Percentiles rank a stretch among this genome's conserved stretches.
These are phyloP conservation scores for Eumaeus atala DNA, from an alignment of 1,140 invertebrate species.

Conservation along the genomic window DNA sequence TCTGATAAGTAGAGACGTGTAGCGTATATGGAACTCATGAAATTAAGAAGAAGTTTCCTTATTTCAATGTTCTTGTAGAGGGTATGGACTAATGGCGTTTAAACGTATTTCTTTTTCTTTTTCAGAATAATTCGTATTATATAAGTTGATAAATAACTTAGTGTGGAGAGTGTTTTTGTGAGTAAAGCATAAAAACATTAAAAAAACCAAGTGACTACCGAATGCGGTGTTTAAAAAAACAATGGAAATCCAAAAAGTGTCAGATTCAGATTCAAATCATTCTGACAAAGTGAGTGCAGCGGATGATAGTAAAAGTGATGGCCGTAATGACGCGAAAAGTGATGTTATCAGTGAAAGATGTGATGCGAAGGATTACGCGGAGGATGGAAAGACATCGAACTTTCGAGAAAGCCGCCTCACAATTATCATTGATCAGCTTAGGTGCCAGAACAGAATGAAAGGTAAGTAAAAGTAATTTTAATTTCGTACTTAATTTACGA, in stretches of 20 bases:
- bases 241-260: constrained; percentile 2
- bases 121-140: too few relatives aligned
- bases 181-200: too few relatives aligned
- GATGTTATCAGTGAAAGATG: constrained; percentile 45
- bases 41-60: too few relatives aligned
- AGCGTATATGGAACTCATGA: too few relatives aligned
- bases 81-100: too few relatives aligned
- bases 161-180: too few relatives aligned
- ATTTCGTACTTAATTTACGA: too few relatives aligned
- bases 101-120: too few relatives aligned
- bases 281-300: constrained; percentile 24
- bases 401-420: constrained; percentile 59
- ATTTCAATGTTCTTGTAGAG: too few relatives aligned
- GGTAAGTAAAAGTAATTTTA: too few relatives aligned
- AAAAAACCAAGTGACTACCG: neutral
- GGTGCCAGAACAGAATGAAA: constrained; percentile 60
- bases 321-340: constrained; percentile 32
- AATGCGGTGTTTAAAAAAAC: neutral
- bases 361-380: constrained; percentile 25
- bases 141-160: too few relatives aligned
- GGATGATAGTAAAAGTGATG: constrained; percentile 28
- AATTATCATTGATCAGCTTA: constrained; percentile 66
- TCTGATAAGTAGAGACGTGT: too few relatives aligned
- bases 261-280: neutral
- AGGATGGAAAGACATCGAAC: constrained; percentile 30